Base-by-base conservation (phyloP, 2,797 vertebrate genomes). In the Typhlichthys eigenmanni region DNA sequence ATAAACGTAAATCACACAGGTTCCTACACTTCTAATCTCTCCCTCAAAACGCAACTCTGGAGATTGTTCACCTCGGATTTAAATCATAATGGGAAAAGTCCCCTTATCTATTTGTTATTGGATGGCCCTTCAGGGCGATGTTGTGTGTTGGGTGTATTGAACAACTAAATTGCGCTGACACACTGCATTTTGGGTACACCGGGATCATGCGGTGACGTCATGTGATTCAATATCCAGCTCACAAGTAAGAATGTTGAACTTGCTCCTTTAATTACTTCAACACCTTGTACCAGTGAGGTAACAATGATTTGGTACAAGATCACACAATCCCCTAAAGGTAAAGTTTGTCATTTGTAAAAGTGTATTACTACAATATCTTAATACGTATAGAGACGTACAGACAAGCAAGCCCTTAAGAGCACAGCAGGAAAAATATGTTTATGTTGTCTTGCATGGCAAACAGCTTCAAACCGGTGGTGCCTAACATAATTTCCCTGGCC, bases 1-100 rank as follows among this genome's bases (percentile, higher is more conserved):
- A 19, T 19, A 19, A 19, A 19, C 19, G 19, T 19, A 19, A 19
- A 19, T 19, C 1, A 58, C 64, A 68, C 86, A 90, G 86, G 87
- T 88, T 38, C 34, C 80, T 60, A 64, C 2, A 69, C 59, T 66
- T 63, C 82, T 91, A 90, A 92, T 90, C 89, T 88, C 50, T 68
- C 24, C 54, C 34, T 38, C 34, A 8, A 38, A 6, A 38, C 34
- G 8, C 8, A 8, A 38, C 34, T 38, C 34, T 5, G 34, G 34
- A 8, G 34, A 38, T 38, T 38, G 5, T 38, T 38, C 34, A 38
- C 34, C 8, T 38, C 34, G 34, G 34, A 5, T 38, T 38, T 6
- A 38, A 38, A 38, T 38, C 34, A 8, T 6, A 38, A 38, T 5
- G 34, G 8, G 34, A 38, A 38, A 38, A 38, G 5, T 1, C 2